Conservation (phyloP, 1,140 invertebrate genomes). For the Drosophila nigromelanica region DNA sequence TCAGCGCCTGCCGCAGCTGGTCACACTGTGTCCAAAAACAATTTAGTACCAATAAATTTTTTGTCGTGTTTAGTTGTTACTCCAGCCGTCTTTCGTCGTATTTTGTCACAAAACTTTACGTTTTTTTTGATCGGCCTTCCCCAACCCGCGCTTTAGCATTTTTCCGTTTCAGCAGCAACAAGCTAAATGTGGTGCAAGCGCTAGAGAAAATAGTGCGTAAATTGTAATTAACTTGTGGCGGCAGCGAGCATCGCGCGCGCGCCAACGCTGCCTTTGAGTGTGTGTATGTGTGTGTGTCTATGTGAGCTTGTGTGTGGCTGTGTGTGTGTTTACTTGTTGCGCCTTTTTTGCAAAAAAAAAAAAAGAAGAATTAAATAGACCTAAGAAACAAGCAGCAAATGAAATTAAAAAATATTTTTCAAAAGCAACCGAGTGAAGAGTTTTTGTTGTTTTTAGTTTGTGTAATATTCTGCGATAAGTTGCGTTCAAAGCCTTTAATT, state of each 20-base stretch:
- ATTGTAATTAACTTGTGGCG: conserved; percentile 30
- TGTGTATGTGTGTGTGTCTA: conserved; percentile 19
- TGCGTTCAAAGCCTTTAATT: conserved; percentile 63
- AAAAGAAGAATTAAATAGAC: not conserved
- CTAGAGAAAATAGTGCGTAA: conserved; percentile 30
- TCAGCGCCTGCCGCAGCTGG: not conserved
- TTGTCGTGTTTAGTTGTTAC: conserved; percentile 43
- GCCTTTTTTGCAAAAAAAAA: conserved; percentile 42
- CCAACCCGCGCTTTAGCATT: not conserved
- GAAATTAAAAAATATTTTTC: conserved; percentile 9
- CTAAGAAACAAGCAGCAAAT: conserved; percentile 14
- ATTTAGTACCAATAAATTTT: conserved; percentile 45
- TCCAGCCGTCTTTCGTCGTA: conserved; percentile 17
- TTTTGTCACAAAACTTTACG: conserved; percentile 35
- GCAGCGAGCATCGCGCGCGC: conserved; percentile 44
- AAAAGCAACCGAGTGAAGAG: conserved; percentile 9
- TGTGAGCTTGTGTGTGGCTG: not conserved
- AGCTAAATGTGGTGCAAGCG: conserved; percentile 29
- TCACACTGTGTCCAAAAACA: conserved; percentile 35
- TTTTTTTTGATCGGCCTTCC: conserved; percentile 29
- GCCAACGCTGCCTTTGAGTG: conserved; percentile 37
- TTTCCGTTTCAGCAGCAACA: conserved; percentile 12
- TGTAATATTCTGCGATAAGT: conserved; percentile 64
- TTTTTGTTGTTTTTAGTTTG: conserved; percentile 4
- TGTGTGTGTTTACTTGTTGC: conserved; percentile 53